phyloP scores from a whole-genome alignment of 1,140 invertebrate genomes.

The Drosophila oshimai region DNA sequence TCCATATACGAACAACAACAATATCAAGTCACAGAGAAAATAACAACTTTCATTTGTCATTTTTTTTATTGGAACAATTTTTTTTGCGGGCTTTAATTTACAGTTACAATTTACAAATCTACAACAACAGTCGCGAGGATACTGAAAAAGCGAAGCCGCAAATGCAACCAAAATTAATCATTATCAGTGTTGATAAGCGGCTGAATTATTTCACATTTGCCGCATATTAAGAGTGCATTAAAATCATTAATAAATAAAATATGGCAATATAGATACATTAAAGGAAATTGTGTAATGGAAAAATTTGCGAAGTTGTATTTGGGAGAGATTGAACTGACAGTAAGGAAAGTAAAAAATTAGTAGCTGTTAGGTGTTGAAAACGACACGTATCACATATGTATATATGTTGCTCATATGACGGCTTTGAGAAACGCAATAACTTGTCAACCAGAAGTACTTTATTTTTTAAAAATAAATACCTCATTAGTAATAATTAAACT shows the following conservation, averaged over 20 bases:
- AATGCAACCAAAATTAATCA: constrained; percentile 66
- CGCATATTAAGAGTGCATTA: constrained; percentile 73
- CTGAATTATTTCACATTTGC: constrained; percentile 75
- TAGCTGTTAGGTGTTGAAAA: too few species aligned
- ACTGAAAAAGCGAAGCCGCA: constrained; percentile 6
- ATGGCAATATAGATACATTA: neutral
- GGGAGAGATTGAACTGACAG: too few species aligned
- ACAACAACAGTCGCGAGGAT: constrained; percentile 1
- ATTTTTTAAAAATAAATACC: too few species aligned
- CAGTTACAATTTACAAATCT: constrained; percentile 45
- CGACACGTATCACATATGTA: too few species aligned
- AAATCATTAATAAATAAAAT: constrained; percentile 68
- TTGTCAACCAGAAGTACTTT: too few species aligned
- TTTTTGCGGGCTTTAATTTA: constrained; percentile 35
- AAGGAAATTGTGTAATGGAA: too few species aligned
- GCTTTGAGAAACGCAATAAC: too few species aligned
- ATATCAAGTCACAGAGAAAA: neutral
- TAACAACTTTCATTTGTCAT: constrained; percentile 51
- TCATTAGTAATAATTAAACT: too few species aligned
- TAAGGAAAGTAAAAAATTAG: too few species aligned
- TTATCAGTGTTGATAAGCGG: constrained; percentile 72
- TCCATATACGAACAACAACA: constrained; percentile 16
- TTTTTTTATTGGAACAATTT: constrained; percentile 21
- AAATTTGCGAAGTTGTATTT: too few species aligned
- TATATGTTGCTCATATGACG: too few species aligned